phyloP scores from a whole-genome alignment of 1,140 invertebrate species.

The Meloidogyne floridensis region DNA sequence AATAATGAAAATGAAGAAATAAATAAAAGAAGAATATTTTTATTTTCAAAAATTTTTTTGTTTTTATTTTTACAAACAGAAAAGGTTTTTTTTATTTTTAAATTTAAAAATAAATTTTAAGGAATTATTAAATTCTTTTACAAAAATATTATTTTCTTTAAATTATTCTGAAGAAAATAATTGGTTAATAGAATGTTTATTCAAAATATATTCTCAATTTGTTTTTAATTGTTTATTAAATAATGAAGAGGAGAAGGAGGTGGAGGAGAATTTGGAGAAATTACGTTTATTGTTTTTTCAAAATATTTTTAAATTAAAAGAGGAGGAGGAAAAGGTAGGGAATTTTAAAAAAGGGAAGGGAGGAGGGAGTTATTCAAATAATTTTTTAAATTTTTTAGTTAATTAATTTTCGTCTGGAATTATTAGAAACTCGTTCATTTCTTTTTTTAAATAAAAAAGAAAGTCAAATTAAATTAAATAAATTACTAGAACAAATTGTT shows the following conservation, averaged over 20 bases:
- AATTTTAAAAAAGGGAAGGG: no score
- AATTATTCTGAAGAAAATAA: neutral
- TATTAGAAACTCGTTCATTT: neutral
- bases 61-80: neutral
- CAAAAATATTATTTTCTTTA: neutral
- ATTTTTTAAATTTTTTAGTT: neutral
- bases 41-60: neutral
- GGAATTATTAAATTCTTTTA: neutral
- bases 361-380: no score
- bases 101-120: no score
- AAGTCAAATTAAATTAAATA: neutral
- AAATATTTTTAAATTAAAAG: no score
- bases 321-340: no score
- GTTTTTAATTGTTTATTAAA: no score
- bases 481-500: neutral
- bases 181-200: neutral
- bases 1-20: neutral
- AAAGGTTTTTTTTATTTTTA: neutral
- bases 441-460: neutral
- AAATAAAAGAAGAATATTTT: neutral
- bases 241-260: no score
- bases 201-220: no score
- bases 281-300: no score
- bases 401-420: neutral
- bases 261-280: no score